Evolutionary conservation across 2,797 vertebrate species (phyloP).

Genomic region (Hozukius guyotensis): DNA sequence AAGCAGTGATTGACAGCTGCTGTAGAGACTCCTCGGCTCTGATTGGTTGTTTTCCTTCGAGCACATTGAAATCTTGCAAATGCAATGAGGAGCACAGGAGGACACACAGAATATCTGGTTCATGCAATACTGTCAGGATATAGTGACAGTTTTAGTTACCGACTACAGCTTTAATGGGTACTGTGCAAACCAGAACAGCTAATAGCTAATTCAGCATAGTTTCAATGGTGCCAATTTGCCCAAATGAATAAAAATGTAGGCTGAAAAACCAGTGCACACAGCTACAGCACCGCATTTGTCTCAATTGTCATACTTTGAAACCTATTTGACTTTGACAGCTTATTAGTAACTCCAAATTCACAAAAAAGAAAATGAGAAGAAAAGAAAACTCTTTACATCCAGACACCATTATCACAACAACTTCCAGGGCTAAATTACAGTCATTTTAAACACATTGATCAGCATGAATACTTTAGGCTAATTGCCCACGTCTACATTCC

Average conservation of each 20-base stretch:
- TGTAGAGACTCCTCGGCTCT: not conserved
- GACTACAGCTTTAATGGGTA: not conserved
- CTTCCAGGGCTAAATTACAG: not conserved
- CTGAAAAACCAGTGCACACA: not conserved
- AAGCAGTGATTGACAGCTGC: not conserved
- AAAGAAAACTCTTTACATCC: not conserved
- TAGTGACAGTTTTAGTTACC: not conserved
- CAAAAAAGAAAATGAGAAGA: not conserved
- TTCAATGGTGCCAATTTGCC: not conserved
- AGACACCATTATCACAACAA: not conserved
- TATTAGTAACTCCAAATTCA: not conserved
- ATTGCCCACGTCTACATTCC: constrained; percentile 10
- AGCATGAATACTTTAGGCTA: not conserved
- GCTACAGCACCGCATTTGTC: not conserved
- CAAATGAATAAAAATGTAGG: not conserved
- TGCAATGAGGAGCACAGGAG: not conserved
- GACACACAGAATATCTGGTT: not conserved
- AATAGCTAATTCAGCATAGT: not conserved
- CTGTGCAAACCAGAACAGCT: not conserved
- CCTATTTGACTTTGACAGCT: not conserved
- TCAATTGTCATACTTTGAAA: not conserved
- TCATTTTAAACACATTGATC: constrained; percentile 28
- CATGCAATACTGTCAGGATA: too few relatives aligned
- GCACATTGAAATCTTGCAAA: not conserved
- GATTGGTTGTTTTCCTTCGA: not conserved